phyloP scores from a whole-genome alignment of 2,888 invertebrate species.

The Macrosoma leucophasiata region DNA sequence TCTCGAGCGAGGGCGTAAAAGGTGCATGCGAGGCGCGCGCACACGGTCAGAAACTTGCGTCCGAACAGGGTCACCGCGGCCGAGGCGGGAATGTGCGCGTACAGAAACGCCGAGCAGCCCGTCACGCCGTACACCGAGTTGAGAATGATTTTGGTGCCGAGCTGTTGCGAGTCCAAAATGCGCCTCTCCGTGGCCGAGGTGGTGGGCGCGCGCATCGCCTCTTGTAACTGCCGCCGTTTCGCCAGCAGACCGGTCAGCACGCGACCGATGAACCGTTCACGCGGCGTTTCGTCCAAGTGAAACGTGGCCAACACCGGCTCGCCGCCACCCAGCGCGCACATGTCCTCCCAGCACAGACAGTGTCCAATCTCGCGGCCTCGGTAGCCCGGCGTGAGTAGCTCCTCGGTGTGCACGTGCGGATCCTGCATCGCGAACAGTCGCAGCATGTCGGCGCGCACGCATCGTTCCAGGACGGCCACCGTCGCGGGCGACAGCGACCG shows the following conservation, averaged over 20 bases:
- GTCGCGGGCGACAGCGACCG: not conserved
- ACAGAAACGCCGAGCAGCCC: slow-evolving; percentile 3
- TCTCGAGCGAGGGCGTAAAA: slow-evolving; percentile 4
- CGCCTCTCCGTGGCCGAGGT: slow-evolving; percentile 2
- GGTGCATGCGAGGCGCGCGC: slow-evolving; percentile 2
- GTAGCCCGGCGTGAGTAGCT: slow-evolving; percentile 3
- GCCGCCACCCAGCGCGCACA: slow-evolving; percentile 3
- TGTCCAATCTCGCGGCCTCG: slow-evolving; percentile 5
- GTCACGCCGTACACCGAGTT: slow-evolving; percentile 4
- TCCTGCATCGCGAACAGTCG: slow-evolving; percentile 1
- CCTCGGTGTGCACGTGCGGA: slow-evolving; percentile 1
- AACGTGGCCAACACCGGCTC: slow-evolving; percentile 5
- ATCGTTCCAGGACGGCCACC: slow-evolving; percentile 2
- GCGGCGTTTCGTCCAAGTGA: slow-evolving; percentile 5
- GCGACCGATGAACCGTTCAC: slow-evolving; percentile 4
- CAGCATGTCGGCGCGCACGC: slow-evolving; percentile 2
- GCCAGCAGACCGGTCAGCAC: slow-evolving; percentile 2
- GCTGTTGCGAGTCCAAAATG: slow-evolving; percentile 5
- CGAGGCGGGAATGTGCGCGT: slow-evolving; percentile 4
- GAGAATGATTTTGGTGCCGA: slow-evolving; percentile 2
- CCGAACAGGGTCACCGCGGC: slow-evolving; percentile 6
- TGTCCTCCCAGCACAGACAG: slow-evolving; percentile 3
- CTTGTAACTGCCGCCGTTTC: slow-evolving; percentile 1
- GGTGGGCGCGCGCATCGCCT: slow-evolving; percentile 1
- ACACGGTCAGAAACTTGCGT: slow-evolving; percentile 5